Evolutionary conservation across 2,113 vertebrate species (phyloP).

Genomic region (Phocoena sinus): DNA sequence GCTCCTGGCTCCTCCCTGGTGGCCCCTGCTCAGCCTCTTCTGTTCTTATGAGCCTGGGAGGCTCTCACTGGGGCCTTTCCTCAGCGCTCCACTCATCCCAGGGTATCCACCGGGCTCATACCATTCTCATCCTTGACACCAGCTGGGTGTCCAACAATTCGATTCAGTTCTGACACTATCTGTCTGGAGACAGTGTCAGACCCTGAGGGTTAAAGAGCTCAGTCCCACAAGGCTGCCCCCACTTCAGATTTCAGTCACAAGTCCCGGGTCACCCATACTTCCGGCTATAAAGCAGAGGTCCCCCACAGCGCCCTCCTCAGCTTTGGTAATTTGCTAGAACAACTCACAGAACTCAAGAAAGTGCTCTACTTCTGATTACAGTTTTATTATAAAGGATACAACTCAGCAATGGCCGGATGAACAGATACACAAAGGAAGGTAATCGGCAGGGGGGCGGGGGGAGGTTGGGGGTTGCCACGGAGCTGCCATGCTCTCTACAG

Average conservation of each 20-base stretch:
- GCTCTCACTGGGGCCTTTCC: not conserved
- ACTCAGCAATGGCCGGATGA: not conserved
- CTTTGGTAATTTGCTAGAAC: not conserved
- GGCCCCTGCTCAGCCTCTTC: not conserved
- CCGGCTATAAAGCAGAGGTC: not conserved
- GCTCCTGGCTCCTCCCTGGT: not conserved
- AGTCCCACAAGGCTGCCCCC: not conserved
- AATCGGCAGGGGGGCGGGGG: not conserved
- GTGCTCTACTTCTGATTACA: not conserved
- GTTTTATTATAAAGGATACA: not conserved
- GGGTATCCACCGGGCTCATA: not conserved
- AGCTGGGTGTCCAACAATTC: not conserved
- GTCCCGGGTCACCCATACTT: not conserved
- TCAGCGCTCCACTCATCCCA: not conserved
- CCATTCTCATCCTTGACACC: not conserved
- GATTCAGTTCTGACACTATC: not conserved
- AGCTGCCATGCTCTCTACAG: not conserved
- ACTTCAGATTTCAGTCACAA: not conserved
- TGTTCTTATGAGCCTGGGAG: not conserved
- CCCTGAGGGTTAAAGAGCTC: not conserved
- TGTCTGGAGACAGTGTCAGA: not conserved
- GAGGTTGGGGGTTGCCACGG: rapidly evolving
- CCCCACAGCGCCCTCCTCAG: not conserved
- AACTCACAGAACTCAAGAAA: not conserved
- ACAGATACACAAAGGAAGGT: not conserved